Base-by-base conservation (phyloP, 2,888 invertebrate species). In the Podabrus alpinus region DNA sequence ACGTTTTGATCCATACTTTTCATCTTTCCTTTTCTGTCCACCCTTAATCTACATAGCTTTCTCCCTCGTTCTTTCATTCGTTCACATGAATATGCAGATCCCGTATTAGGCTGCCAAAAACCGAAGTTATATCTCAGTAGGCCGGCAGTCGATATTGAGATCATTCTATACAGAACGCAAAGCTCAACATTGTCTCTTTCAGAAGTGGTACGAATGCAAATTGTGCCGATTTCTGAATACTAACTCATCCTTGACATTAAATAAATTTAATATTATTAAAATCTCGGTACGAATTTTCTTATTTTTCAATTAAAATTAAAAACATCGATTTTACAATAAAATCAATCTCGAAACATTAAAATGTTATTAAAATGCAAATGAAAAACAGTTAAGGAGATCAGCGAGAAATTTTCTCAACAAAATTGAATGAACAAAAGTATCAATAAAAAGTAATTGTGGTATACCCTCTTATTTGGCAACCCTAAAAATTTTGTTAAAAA, bases 21-120 rank as follows among this genome's bases (percentile, higher is more conserved):
- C 76, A 73, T 73, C 78, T 73, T 78, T 83, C 82, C 82, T 82
- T 81, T 80, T 81, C 83, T 77, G 69, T 71, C 80, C 71, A 76
- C 29, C 71, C 68, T 68, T 72, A 75, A 74, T 77, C 71, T 77
- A 61, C 72, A 62, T 72, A 24, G 77, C 70, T 74, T 62, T 76
- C 80, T 78, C 76, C 70, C 69, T 82, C 79, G 75, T 73, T 80
- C 77, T 80, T 81, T 82, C 81, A 83, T 82, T 83, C 82, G 82
- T 81, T 81, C 81, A 80, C 84, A 86, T 86, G 86, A 86, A 86
- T 86, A 86, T 86, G 86, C 86, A 86, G 85, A 86, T 86, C 86
- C 85, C 81, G 85, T 81, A 85, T 86, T 86, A 86, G 85, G 85
- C 84, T 84, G 85, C 86, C 85, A 86, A 86, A 86, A 86, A 86